These are phyloP conservation scores for Troides helena DNA, from an alignment of 2,888 invertebrate species.

Conservation along the genomic window DNA sequence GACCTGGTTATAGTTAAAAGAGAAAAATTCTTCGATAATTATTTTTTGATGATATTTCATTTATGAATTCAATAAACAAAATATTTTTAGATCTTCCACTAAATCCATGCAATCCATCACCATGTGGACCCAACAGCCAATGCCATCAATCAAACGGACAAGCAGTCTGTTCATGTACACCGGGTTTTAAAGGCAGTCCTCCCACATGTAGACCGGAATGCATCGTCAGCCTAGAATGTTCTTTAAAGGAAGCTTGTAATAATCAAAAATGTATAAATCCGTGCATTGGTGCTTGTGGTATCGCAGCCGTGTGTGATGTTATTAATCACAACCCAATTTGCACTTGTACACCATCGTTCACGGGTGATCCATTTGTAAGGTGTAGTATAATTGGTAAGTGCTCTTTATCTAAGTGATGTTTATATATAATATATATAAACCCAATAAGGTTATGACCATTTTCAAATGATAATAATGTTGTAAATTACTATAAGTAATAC, in stretches of 20 bases:
- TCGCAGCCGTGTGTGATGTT: slow-evolving; percentile 85
- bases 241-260: slow-evolving; percentile 85
- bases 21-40: neutral
- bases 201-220: slow-evolving; percentile 90
- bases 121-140: slow-evolving; percentile 88
- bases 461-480: too few relatives aligned
- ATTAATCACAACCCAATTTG: slow-evolving; percentile 89
- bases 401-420: neutral
- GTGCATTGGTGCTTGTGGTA: slow-evolving; percentile 89
- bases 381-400: slow-evolving; percentile 78
- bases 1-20: too few relatives aligned
- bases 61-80: neutral
- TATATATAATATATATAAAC: too few relatives aligned
- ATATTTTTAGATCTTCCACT: slow-evolving; percentile 51
- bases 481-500: too few relatives aligned
- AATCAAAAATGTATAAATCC: slow-evolving; percentile 88
- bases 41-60: neutral
- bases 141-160: slow-evolving; percentile 85
- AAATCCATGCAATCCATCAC: slow-evolving; percentile 87
- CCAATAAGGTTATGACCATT: too few relatives aligned
- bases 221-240: slow-evolving; percentile 86
- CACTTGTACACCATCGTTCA: slow-evolving; percentile 85
- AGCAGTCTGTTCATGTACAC: slow-evolving; percentile 87
- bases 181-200: slow-evolving; percentile 86
- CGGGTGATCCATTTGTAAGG: slow-evolving; percentile 88